Base-by-base conservation (phyloP, 1,140 invertebrate genomes). In the Bursaphelenchus mucronatus region DNA sequence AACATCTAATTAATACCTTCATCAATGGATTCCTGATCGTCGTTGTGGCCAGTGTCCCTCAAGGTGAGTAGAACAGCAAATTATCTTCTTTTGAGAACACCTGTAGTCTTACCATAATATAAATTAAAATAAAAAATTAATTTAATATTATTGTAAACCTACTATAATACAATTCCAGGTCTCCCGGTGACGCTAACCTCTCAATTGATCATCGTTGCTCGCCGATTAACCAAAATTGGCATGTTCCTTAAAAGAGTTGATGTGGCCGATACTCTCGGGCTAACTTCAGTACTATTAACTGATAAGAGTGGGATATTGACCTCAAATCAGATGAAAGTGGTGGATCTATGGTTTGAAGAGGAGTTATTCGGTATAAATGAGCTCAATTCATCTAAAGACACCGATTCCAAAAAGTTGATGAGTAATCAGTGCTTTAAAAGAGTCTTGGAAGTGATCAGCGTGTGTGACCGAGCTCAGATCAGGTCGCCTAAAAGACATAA, bases 11-110 rank as follows among this genome's bases (percentile, higher is more conserved):
- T n/a, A 47, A 49, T 39, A 69, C 62, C 10, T 76, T 74, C 58
- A 67, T 74, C 47, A 75, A 76, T 59, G 74, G 73, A 55, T 74
- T 74, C 30, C 51, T 74, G 9, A 45, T 74, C 52, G 63, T 73
- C 4, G 13, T 74, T 19, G 54, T 74, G 9, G 67, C 61, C 9
- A 65, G 61, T 40, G 52, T 76, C 40, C 67, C 74, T 17, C 71
- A 74, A 61, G 74, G 68, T 61, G 68, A 53, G 19, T n/a, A n/a
- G 13, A 6, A 49, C 47, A 19, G 47, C 47, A n/a, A n/a, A 3
- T 19, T 49, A 1, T 49, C 13, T 49, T 49, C 13, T 49, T 19
- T 49, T 49, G 1, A 49, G 13, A 4, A 6, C 47, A 19, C 4
- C 13, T 19, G 19, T 49, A n/a, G 13, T 19, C 47, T 4, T 19